A percentile compares a stretch with the other conserved stretches of the same genome.
phyloP scores from a whole-genome alignment of 2,797 vertebrate species.

The Rhinogobio ventralis region DNA sequence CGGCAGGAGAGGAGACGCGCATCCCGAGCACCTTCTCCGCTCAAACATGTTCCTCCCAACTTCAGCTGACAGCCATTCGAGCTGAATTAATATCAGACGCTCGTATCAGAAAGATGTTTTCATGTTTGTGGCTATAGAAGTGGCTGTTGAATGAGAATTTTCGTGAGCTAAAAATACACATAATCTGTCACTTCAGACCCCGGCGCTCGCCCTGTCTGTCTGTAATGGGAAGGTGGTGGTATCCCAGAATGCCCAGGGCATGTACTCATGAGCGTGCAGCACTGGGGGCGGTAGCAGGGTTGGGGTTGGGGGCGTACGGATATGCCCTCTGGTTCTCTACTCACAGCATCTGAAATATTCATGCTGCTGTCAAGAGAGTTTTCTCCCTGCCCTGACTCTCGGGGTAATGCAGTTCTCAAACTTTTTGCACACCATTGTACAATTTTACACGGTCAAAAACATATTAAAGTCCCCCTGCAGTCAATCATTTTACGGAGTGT shows the following conservation, averaged over 20 bases:
- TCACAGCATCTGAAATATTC: conserved; percentile 49
- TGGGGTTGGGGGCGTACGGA: not conserved
- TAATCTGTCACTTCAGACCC: not conserved
- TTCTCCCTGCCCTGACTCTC: conserved; percentile 9
- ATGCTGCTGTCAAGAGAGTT: conserved; percentile 47
- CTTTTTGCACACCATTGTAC: conserved; percentile 12
- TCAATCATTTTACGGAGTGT: not conserved
- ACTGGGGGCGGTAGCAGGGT: not conserved
- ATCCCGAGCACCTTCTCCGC: conserved; percentile 27
- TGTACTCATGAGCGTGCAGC: conserved; percentile 8
- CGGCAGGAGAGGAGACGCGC: conserved; percentile 2
- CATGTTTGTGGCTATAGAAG: conserved; percentile 16
- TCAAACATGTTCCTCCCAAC: conserved; percentile 10
- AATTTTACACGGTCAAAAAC: not conserved
- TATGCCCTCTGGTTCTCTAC: conserved; percentile 38
- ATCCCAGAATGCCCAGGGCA: conserved; percentile 24
- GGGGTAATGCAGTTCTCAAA: conserved; percentile 24
- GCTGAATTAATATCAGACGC: conserved; percentile 37
- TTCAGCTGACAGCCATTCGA: conserved; percentile 27
- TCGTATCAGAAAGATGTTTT: conserved; percentile 4
- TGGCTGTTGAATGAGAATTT: conserved; percentile 22
- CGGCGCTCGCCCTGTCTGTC: not conserved
- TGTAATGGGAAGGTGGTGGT: not conserved
- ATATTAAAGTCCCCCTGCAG: not conserved
- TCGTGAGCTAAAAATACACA: conserved; percentile 8